A percentile compares a stretch with the other conserved stretches of the same genome.
These are phyloP conservation scores for Stenchaetothrips biformis DNA, from an alignment of 2,888 invertebrate genomes.

Conservation along the genomic window DNA sequence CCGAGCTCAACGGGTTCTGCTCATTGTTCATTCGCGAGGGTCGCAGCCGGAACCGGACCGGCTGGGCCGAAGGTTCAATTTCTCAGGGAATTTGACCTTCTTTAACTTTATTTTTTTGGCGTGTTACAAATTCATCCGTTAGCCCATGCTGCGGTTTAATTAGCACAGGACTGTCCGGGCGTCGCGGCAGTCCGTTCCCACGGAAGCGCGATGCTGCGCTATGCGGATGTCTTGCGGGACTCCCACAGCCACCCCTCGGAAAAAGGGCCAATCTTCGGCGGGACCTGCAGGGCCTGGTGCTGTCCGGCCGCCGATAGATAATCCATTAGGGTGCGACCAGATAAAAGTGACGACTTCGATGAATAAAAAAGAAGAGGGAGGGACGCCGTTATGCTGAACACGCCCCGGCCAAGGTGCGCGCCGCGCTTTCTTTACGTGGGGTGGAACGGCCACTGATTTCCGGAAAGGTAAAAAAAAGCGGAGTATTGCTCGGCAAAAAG, in stretches of 20 bases:
- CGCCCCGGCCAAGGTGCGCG: not conserved
- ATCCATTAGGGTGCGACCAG: not conserved
- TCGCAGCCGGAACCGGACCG: too few species aligned
- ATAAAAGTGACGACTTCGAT: not conserved
- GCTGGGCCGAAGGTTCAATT: too few species aligned
- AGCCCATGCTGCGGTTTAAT: too few species aligned
- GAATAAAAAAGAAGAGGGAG: not conserved
- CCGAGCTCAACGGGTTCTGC: too few species aligned
- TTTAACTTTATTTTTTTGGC: too few species aligned
- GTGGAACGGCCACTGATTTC: not conserved
- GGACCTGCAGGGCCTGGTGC: not conserved
- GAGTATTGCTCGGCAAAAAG: not conserved
- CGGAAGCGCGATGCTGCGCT: too few species aligned
- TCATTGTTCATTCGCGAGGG: too few species aligned
- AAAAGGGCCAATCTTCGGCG: not conserved
- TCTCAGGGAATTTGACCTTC: too few species aligned
- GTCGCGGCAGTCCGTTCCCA: too few species aligned
- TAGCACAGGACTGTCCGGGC: too few species aligned
- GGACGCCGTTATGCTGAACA: not conserved
- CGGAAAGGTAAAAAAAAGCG: not conserved
- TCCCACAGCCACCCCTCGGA: not conserved
- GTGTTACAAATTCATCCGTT: too few species aligned
- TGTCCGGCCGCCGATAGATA: not conserved
- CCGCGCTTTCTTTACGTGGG: not conserved
- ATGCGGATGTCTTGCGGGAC: too few species aligned